Evolutionary conservation across 2,113 vertebrate genomes (phyloP).

Genomic region (Oenanthe melanoleuca): DNA sequence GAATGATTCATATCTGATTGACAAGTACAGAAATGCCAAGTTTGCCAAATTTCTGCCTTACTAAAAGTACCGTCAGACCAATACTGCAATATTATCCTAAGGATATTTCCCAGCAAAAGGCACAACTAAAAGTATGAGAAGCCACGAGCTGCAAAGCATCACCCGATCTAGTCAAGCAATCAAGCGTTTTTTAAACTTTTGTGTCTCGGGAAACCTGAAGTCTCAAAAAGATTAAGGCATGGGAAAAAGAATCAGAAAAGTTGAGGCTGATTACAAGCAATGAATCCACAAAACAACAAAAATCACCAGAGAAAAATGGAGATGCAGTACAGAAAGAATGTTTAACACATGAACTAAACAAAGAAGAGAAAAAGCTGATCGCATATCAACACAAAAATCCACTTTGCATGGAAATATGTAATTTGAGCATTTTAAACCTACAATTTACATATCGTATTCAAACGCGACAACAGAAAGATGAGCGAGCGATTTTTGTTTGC

Average conservation of each 20-base stretch:
- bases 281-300: not conserved
- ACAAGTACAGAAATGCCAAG: not conserved
- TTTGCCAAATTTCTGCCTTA: too few relatives aligned
- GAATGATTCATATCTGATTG: not conserved
- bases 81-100: too few relatives aligned
- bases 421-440: not conserved
- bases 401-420: not conserved
- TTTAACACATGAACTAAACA: not conserved
- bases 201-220: not conserved
- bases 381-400: accelerated
- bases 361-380: not conserved
- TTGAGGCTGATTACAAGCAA: not conserved
- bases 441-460: not conserved
- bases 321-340: not conserved
- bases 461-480: not conserved
- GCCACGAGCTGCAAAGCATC: not conserved
- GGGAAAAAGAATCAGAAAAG: not conserved
- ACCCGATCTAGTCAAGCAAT: not conserved
- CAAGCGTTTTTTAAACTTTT: not conserved
- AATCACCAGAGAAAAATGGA: not conserved
- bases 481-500: not conserved
- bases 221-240: not conserved
- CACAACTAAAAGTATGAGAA: accelerated
- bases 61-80: too few relatives aligned
- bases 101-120: not conserved